phyloP scores from a whole-genome alignment of 2,797 vertebrate genomes.

The Passerculus sandwichensis region DNA sequence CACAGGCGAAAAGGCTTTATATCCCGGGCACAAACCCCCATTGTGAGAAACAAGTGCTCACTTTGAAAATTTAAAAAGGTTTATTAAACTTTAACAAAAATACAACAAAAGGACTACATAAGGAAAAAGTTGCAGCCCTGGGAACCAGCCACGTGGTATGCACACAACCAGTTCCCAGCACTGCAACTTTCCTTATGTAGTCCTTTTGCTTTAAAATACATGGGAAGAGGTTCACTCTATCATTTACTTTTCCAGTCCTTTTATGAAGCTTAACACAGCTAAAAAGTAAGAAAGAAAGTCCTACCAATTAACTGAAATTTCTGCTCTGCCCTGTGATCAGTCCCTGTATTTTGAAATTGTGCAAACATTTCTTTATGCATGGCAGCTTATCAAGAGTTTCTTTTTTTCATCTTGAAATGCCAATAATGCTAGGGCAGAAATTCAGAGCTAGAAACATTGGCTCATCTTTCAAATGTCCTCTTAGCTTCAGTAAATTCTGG shows the following conservation, averaged over 20 bases:
- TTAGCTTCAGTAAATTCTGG: background rate
- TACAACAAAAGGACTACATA: too few relatives aligned
- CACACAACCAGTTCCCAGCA: too few relatives aligned
- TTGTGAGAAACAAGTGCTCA: too few relatives aligned
- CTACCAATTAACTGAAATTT: background rate
- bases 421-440: background rate
- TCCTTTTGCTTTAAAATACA: background rate
- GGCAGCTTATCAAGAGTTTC: background rate
- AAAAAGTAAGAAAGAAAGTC: background rate
- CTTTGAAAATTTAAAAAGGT: too few relatives aligned
- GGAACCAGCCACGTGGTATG: too few relatives aligned
- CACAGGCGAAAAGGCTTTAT: too few relatives aligned
- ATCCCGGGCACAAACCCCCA: too few relatives aligned
- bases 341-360: background rate
- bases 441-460: background rate
- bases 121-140: too few relatives aligned
- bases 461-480: background rate
- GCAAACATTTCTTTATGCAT: background rate
- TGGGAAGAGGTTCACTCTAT: background rate
- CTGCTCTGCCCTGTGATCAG: background rate
- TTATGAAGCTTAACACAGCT: background rate
- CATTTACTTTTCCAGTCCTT: background rate
- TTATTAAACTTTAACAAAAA: too few relatives aligned
- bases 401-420: background rate
- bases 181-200: too few relatives aligned